Conservation (phyloP, 1,140 invertebrate species). For the Diorhabda sublineata region DNA sequence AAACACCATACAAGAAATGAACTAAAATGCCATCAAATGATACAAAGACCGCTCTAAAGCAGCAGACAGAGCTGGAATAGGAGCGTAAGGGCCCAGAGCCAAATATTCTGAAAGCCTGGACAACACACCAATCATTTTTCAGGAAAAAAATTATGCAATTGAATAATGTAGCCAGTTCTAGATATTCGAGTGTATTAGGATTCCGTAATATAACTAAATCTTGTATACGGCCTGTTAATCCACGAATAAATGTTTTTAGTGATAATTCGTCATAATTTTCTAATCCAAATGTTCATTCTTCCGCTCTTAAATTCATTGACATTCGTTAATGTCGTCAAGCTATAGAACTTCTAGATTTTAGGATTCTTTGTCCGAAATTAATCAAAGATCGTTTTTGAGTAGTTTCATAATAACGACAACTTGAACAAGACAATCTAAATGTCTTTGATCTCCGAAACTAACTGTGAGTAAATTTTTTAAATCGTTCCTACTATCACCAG, state of each 20-base stretch:
- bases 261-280: conserved; percentile 16
- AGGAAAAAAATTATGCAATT: too few relatives aligned
- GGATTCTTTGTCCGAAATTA: conserved; percentile 17
- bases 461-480: conserved; percentile 13
- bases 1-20: too few relatives aligned
- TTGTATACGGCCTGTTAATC: conserved; percentile 16
- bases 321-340: conserved; percentile 12
- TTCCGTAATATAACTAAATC: conserved; percentile 17
- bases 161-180: background rate
- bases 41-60: too few relatives aligned
- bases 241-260: conserved; percentile 21
- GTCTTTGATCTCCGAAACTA: conserved; percentile 21
- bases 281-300: conserved; percentile 4
- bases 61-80: too few relatives aligned
- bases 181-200: conserved; percentile 10
- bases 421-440: conserved; percentile 17
- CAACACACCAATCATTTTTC: too few relatives aligned
- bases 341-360: conserved; percentile 15
- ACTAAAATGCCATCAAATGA: too few relatives aligned
- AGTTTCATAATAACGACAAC: conserved; percentile 13
- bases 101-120: too few relatives aligned
- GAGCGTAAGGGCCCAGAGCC: too few relatives aligned
- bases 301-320: background rate
- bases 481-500: conserved; percentile 6
- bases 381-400: conserved; percentile 12